Conservation (phyloP, 2,888 invertebrate species). For the Oasisia sp. region DNA sequence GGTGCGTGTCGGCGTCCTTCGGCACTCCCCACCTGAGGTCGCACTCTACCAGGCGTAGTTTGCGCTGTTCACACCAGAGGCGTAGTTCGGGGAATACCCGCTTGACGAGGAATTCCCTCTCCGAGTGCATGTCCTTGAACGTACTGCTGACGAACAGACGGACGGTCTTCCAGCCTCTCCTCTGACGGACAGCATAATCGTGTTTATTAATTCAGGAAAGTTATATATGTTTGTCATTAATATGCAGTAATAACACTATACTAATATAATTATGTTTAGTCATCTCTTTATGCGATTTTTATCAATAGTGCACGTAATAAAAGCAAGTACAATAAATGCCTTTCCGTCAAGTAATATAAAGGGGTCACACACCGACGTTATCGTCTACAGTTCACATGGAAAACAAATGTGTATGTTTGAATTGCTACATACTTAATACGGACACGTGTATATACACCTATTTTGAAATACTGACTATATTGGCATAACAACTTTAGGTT, state of each 20-base stretch:
- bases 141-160: slow-evolving; percentile 64
- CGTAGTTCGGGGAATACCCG: slow-evolving; percentile 38
- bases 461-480: too few species aligned
- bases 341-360: too few species aligned
- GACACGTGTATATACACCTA: too few species aligned
- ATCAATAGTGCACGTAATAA: neutral
- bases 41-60: slow-evolving; percentile 60
- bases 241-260: too few species aligned
- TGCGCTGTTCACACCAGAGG: slow-evolving; percentile 49
- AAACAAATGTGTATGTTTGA: too few species aligned
- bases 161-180: slow-evolving; percentile 55
- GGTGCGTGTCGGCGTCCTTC: slow-evolving; percentile 54
- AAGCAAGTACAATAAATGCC: neutral
- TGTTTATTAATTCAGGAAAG: neutral
- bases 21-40: slow-evolving; percentile 65
- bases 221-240: too few species aligned
- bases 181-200: neutral
- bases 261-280: neutral
- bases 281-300: neutral
- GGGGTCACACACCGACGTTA: too few species aligned
- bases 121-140: slow-evolving; percentile 63
- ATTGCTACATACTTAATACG: too few species aligned
- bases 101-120: slow-evolving; percentile 63
- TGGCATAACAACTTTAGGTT: too few species aligned
- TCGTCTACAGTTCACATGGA: too few species aligned